These are phyloP conservation scores for Calliphora vicina DNA, from an alignment of 1,140 invertebrate genomes.

Conservation along the genomic window DNA sequence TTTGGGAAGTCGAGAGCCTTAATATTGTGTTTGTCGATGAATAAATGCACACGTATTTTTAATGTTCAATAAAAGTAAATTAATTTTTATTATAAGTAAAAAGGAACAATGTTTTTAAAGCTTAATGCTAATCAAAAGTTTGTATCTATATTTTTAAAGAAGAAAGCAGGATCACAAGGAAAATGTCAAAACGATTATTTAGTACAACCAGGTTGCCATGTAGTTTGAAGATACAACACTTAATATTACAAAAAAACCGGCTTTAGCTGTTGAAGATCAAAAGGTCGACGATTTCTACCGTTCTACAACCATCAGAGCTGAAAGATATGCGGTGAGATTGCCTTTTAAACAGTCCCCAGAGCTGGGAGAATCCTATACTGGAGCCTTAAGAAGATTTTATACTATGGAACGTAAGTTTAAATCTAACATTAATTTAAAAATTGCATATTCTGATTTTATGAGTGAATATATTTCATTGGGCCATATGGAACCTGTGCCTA, in stretches of 20 bases:
- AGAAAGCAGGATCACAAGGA: too few species aligned
- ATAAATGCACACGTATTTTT: too few species aligned
- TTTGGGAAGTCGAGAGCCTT: background rate
- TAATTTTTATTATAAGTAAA: too few species aligned
- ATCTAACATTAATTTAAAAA: background rate
- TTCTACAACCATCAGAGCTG: background rate
- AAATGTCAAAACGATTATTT: too few species aligned
- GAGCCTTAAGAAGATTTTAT: slow-evolving; percentile 16
- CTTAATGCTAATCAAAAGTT: too few species aligned
- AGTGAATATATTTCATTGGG: background rate
- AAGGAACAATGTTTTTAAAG: too few species aligned
- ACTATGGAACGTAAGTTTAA: slow-evolving; percentile 27
- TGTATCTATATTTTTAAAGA: too few species aligned
- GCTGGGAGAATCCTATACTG: slow-evolving; percentile 9
- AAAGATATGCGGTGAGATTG: slow-evolving; percentile 27
- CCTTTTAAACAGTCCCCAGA: background rate
- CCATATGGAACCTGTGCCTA: background rate
- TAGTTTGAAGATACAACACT: too few species aligned
- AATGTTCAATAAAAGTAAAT: too few species aligned
- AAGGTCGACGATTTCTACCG: background rate
- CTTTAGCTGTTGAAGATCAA: slow-evolving; percentile 11
- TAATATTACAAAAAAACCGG: too few species aligned
- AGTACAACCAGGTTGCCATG: too few species aligned
- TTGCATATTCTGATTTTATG: background rate
- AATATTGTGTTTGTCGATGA: too few species aligned